A percentile compares a stretch with the other conserved stretches of the same genome.
Conservation (phyloP, 1,140 invertebrate species). For the Mactra quadrangularis region DNA sequence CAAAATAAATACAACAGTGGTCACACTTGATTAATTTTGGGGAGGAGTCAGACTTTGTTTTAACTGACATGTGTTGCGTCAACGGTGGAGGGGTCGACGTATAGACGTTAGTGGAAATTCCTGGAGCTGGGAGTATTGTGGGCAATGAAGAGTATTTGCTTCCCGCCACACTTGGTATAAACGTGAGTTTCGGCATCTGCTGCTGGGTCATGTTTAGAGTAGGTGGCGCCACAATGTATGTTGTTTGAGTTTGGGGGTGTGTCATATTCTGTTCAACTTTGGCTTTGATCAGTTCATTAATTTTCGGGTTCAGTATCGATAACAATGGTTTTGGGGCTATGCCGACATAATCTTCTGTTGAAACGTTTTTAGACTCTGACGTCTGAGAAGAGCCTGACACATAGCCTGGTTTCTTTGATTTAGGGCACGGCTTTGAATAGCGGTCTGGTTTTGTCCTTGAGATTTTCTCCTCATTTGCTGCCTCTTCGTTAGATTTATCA, state of each 20-base stretch:
- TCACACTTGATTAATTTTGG: constrained; percentile 74
- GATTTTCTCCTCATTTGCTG: constrained; percentile 45
- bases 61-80: background rate
- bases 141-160: constrained; percentile 8
- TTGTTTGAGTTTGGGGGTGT: constrained; percentile 22
- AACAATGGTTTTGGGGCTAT: constrained; percentile 47
- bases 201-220: background rate
- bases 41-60: constrained; percentile 27
- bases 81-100: background rate
- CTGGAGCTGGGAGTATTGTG: constrained; percentile 27
- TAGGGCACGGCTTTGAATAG: constrained; percentile 53
- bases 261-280: constrained; percentile 51
- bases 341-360: constrained; percentile 2
- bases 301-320: constrained; percentile 45
- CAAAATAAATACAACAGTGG: constrained; percentile 78
- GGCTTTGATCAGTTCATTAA: constrained; percentile 60
- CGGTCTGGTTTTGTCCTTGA: constrained; percentile 7
- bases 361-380: constrained; percentile 16
- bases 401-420: constrained; percentile 59
- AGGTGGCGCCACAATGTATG: constrained; percentile 26
- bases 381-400: constrained; percentile 20
- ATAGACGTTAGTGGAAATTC: background rate
- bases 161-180: constrained; percentile 39
- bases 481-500: background rate
- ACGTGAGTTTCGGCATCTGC: constrained; percentile 55